Conservation (phyloP, 92 coral and sea anemone genomes). For the Anthopleura xanthogrammica region DNA sequence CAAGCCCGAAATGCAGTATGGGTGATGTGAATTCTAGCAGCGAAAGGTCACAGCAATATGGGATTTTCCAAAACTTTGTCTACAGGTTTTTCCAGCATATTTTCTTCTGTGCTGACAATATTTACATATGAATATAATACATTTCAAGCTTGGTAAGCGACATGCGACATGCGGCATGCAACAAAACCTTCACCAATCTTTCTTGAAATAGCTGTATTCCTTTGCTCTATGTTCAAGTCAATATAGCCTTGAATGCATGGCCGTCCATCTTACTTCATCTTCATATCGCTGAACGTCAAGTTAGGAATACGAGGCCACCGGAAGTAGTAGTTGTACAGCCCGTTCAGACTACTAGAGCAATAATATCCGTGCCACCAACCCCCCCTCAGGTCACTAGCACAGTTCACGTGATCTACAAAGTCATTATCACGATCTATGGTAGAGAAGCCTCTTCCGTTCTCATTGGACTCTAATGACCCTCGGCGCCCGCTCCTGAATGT, state of each 20-base stretch:
- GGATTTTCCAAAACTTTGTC: too few species aligned
- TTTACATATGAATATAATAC: too few species aligned
- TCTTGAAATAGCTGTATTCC: too few species aligned
- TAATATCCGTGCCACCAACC: background rate
- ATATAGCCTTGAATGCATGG: background rate
- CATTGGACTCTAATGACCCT: background rate
- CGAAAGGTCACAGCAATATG: too few species aligned
- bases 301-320: background rate
- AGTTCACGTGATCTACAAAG: background rate
- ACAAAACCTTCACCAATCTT: too few species aligned
- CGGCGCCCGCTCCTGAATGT: background rate
- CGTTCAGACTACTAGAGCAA: background rate
- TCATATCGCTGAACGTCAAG: background rate
- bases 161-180: too few species aligned
- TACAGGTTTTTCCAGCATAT: too few species aligned
- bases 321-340: background rate
- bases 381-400: background rate
- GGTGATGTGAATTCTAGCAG: too few species aligned
- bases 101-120: too few species aligned
- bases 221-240: too few species aligned
- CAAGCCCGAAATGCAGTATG: too few species aligned
- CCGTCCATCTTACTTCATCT: background rate
- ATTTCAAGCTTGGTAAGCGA: too few species aligned
- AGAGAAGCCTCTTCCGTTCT: background rate
- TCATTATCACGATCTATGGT: constrained; percentile 3